These are phyloP conservation scores for Hypotaenidia philippensis DNA, from an alignment of 2,797 vertebrate species.

Conservation along the genomic window DNA sequence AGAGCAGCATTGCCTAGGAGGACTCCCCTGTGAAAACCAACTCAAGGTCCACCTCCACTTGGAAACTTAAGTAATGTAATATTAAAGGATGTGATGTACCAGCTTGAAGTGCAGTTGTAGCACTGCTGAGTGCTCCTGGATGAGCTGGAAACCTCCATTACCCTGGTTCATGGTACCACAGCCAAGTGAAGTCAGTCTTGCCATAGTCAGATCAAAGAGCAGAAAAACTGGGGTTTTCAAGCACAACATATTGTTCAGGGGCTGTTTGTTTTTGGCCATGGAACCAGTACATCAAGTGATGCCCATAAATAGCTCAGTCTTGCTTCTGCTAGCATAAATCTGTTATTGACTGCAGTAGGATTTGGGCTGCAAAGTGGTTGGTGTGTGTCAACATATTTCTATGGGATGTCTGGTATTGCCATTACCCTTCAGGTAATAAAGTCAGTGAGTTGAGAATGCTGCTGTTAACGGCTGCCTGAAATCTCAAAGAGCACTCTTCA, in stretches of 20 bases:
- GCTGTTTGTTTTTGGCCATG: neutral
- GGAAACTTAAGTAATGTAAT: neutral
- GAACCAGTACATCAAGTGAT: neutral
- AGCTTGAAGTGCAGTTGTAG: conserved; percentile 13
- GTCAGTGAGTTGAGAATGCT: neutral
- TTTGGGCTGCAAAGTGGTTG: neutral
- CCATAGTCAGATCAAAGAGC: neutral
- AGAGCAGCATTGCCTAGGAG: neutral
- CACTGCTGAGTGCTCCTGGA: neutral
- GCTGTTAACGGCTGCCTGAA: neutral
- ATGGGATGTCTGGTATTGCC: neutral
- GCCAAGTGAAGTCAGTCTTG: neutral
- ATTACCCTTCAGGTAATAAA: neutral
- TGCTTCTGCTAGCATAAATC: neutral
- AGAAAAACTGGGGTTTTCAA: neutral
- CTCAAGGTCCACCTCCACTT: neutral
- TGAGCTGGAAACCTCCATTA: neutral
- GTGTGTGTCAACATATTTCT: neutral
- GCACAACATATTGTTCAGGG: neutral
- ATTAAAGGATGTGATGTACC: neutral
- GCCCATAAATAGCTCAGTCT: neutral
- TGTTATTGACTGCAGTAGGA: neutral
- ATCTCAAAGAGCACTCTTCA: neutral
- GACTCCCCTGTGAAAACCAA: neutral
- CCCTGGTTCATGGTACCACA: neutral